Conservation (phyloP, 1,140 invertebrate species). For the Meloidogyne floridensis region DNA sequence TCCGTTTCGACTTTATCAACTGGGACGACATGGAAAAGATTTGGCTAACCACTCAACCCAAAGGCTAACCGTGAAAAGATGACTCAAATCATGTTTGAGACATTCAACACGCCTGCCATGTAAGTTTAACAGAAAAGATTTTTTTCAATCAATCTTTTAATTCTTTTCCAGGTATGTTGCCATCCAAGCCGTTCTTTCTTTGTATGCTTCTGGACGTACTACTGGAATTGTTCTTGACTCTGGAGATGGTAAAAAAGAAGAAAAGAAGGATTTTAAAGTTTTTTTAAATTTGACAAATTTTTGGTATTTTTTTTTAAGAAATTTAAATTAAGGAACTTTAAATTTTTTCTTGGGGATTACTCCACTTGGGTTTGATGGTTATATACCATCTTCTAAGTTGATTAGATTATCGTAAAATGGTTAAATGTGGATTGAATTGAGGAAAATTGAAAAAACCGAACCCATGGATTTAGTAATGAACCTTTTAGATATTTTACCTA, state of each 20-base stretch:
- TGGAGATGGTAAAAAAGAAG: slow-evolving; percentile 56
- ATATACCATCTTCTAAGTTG: no score
- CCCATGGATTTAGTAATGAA: no score
- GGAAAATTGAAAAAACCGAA: no score
- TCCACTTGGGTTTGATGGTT: no score
- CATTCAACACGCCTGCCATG: slow-evolving; percentile 78
- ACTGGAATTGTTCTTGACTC: slow-evolving; percentile 66
- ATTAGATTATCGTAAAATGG: no score
- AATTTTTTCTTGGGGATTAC: no score
- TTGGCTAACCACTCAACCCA: slow-evolving; percentile 88
- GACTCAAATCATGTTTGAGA: slow-evolving; percentile 74
- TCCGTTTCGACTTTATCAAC: slow-evolving; percentile 78
- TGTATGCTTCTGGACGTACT: slow-evolving; percentile 66
- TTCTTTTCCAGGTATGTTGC: slow-evolving; percentile 66
- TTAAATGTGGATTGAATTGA: no score
- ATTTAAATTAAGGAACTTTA: no score
- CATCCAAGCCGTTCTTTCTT: slow-evolving; percentile 65
- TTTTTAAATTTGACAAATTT: no score
- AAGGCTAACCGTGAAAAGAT: slow-evolving; percentile 90
- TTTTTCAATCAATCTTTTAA: slow-evolving; percentile 84
- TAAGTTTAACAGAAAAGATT: slow-evolving; percentile 72
- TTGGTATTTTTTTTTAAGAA: no score
- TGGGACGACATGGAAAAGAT: slow-evolving; percentile 98
- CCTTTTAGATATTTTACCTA: no score
- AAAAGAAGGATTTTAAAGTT: no score